Base-by-base conservation (phyloP, 2,797 vertebrate species). In the Salarias fasciatus region DNA sequence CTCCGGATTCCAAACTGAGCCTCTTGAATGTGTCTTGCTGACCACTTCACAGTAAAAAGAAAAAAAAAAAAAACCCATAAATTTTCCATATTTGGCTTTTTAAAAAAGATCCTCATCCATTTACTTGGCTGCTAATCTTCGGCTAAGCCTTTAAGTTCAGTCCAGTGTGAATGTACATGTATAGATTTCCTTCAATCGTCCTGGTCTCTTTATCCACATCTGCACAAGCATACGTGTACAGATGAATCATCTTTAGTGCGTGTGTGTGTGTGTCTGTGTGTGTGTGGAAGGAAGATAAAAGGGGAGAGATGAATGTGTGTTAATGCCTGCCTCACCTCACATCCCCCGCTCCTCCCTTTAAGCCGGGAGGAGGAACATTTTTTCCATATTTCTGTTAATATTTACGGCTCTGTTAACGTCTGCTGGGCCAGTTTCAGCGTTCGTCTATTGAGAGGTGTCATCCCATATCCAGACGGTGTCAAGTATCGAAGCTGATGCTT, bases 311-410 rank as follows among this genome's bases (percentile, higher is more conserved):
- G 53, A 82, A 87, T 80, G 75, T 57, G 66, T 83, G 75, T 83
- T 85, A 88, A 82, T 79, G 56, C 55, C 60, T 15, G 53, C 47
- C 73, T 86, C 74, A 83, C 77, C 79, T 85, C 79, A 77, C 74
- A 67, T 80, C 60, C 56, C 59, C 63, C 41, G 6, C 56, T 35
- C 51, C 56, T 72, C 69, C 64, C 66, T 79, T 48, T 40, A 36
- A 61, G 53, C 51, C 18, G 54, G 54, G 40, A 69, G 47, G 18
- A 80, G 63, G 77, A 83, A 70, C 47, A 77, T 69, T 71, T 80
- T 73, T 80, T 80, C 73, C 71, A 84, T 81, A 67, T 75, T 82
- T 83, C 53, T 72, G 61, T 11, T 55, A 66, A 24, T 18, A 64
- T 69, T 69, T 69, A 60, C 31, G 37, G 66, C 48, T 75, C 60